Conservation (phyloP, 2,888 invertebrate genomes). For the Heliconius cydno region DNA sequence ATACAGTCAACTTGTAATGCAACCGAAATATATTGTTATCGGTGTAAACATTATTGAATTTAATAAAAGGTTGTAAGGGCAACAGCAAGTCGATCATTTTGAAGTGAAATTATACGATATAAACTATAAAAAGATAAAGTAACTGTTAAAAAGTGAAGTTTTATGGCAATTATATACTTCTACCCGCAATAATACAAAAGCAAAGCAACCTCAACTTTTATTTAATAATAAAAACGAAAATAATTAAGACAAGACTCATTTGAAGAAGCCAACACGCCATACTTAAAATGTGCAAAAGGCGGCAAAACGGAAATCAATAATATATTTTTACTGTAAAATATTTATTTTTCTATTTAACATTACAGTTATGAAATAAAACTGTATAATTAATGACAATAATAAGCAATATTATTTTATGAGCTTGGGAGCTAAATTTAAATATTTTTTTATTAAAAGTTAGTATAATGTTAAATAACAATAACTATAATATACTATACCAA, state of each 20-base stretch:
- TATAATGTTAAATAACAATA: background rate
- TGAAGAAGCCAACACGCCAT: background rate
- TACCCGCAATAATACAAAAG: constrained; percentile 4
- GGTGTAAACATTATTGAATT: constrained; percentile 86
- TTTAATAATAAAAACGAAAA: background rate
- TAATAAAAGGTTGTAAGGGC: constrained; percentile 86
- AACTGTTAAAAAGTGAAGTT: background rate
- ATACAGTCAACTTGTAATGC: constrained; percentile 89
- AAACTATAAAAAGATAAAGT: background rate
- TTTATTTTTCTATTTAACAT: background rate
- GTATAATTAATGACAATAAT: background rate
- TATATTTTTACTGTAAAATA: background rate
- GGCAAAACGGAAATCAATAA: constrained; percentile 10
- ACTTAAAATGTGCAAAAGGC: background rate
- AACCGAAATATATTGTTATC: constrained; percentile 90
- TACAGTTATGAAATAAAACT: background rate
- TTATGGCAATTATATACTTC: background rate
- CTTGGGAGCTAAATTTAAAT: background rate
- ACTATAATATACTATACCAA: background rate
- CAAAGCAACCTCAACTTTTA: background rate
- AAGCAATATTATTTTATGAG: background rate
- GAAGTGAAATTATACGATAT: background rate
- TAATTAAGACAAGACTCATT: background rate
- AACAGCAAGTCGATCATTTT: constrained; percentile 87
- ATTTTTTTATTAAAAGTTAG: background rate